Percentiles rank a stretch among this genome's conserved stretches.
Conservation (phyloP, 2,797 vertebrate species). For the Alfaro cultratus region DNA sequence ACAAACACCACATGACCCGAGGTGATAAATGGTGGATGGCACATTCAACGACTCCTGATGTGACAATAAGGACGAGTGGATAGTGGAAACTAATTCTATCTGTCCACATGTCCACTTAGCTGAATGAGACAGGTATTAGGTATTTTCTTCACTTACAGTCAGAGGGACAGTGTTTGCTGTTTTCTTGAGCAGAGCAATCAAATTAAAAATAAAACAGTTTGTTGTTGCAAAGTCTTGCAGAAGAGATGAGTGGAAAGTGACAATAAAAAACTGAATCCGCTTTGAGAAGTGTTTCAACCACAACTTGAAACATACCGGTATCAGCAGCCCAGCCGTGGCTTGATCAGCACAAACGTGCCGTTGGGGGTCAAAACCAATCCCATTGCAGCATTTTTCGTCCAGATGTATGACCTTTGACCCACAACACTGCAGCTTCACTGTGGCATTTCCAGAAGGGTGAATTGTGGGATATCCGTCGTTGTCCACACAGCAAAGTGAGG, state of each 20-base stretch:
- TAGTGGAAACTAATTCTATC: conserved; percentile 14
- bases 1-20: conserved; percentile 67
- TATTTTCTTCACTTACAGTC: conserved; percentile 7
- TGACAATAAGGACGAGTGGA: conserved; percentile 43
- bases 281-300: background rate
- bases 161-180: background rate
- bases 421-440: conserved; percentile 88
- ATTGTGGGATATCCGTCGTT: conserved; percentile 83
- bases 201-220: background rate
- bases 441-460: conserved; percentile 85
- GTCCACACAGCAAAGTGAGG: conserved; percentile 87
- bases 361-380: conserved; percentile 89
- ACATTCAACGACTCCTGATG: conserved; percentile 69
- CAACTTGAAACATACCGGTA: conserved; percentile 80
- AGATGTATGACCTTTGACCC: conserved; percentile 88
- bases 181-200: background rate
- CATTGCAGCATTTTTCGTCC: conserved; percentile 89
- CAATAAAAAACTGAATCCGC: background rate
- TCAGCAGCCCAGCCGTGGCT: conserved; percentile 82
- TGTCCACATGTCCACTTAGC: conserved; percentile 1
- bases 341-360: conserved; percentile 90
- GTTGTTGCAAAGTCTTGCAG: background rate
- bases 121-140: background rate
- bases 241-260: background rate
- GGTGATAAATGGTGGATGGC: conserved; percentile 78